Evolutionary conservation across 2,888 invertebrate species (phyloP), one percentile per base, ranked within the genome.

Genomic region (Drosophila ochracea): DNA sequence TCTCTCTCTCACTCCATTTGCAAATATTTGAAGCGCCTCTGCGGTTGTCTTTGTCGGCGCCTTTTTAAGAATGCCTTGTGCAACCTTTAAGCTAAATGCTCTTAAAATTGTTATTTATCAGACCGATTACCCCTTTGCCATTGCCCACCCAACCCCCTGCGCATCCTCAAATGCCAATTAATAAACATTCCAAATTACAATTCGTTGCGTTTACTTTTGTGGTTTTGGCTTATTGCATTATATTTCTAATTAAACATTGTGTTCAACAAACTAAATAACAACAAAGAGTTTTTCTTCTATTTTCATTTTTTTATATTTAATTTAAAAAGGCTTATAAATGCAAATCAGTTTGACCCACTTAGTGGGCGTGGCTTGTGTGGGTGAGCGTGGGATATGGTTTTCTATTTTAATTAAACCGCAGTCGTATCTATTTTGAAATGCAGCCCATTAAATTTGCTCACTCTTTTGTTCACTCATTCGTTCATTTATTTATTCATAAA

Each of bases 391-490:
- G 47, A 9, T 25, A 47, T 25, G 25, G 21, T 7, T 47, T 47
- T 25, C 21, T 16, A 64, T 63, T 62, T 78, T 76, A 84, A 89
- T 84, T 84, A 84, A 89, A 79, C 82, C 84, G 50, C 82, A 79
- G 57, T 59, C 66, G 71, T 69, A 73, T 69, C 69, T 58, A 13
- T 9, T 57, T 70, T 70, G 72, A 61, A 65, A 31, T 39, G 57
- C 50, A 9, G 11, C 37, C 19, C 25, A 52, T 43, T 52, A 28
- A 33, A 39, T 21, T 21, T 33, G 25, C 21, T 47, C 9, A 16
- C 13, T 39, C 39, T 19, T 39, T 61, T 31, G 30, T 37, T 60
- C 39, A 39, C 25, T 37, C 37, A 55, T 57, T 69, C 50, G 65
- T 52, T 49, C 61, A 68, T 28, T 30, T 19, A 41, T 58, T 10